Evolutionary conservation across 2,797 vertebrate genomes (phyloP), one percentile per base, ranked within the genome.

Genomic region (Chaunax sp.): DNA sequence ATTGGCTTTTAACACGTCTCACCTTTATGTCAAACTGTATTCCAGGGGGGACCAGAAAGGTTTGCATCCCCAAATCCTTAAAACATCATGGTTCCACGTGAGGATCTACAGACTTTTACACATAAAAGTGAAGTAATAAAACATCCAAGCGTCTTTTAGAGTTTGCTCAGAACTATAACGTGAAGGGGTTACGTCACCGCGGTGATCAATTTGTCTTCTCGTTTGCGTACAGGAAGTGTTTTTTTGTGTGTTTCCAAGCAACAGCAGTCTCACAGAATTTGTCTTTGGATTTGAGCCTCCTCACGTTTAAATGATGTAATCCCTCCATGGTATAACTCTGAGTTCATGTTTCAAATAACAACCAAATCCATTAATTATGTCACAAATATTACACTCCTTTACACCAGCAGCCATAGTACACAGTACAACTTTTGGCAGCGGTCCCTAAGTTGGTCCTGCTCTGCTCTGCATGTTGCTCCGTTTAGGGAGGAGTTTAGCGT

Each of bases 241-340:
- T 85, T 9, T 35, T 35, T 35, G 3, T 35, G 78, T 70, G 89
- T 92, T 89, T 90, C 90, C 87, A 90, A 85, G 90, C 89, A 92
- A 91, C 88, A 67, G 80, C 60, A 74, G 81, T 63, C 78, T 85
- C 71, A 77, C 75, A 72, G 82, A 86, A 71, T 73, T 79, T 56
- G 79, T 91, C 86, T 89, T 90, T 88, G 84, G 88, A 82, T 80
- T 69, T 3, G 64, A 80, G 85, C 80, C 82, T 71, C 65, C 41
- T 81, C 74, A 44, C 40, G 55, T 65, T 72, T 55, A 4, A 56
- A 64, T 87, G 86, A 90, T 81, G 88, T 78, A 77, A 88, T 87
- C 82, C 62, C 82, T 61, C 87, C 78, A 46, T 22, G 70, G 75
- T 83, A 73, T 64, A 79, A 75, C 76, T 83, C 82, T 85, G 85